These are phyloP conservation scores for Phalanger gymnotis DNA, from an alignment of 2,797 vertebrate genomes.

Conservation along the genomic window DNA sequence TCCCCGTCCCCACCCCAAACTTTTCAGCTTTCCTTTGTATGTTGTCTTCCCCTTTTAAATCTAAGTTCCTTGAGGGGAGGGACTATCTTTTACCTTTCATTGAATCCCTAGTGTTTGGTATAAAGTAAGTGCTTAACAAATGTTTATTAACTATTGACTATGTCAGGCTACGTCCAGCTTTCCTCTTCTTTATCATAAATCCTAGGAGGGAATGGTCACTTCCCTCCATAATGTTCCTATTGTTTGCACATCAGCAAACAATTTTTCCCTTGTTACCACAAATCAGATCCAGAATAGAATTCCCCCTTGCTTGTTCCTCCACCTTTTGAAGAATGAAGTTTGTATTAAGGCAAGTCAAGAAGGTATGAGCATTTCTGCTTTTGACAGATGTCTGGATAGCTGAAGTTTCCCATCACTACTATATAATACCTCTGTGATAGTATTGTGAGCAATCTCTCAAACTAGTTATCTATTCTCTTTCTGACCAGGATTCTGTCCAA, in stretches of 20 bases:
- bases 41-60: neutral
- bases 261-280: neutral
- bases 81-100: neutral
- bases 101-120: neutral
- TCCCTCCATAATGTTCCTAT: neutral
- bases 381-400: neutral
- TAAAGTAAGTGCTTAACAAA: neutral
- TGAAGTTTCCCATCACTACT: neutral
- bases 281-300: neutral
- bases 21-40: neutral
- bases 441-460: neutral
- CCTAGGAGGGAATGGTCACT: neutral
- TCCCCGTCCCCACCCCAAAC: fast-evolving
- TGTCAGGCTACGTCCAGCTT: neutral
- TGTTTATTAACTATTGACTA: neutral
- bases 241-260: neutral
- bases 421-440: neutral
- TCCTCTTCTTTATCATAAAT: neutral
- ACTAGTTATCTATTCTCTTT: neutral
- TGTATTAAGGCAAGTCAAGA: neutral
- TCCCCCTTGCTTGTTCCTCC: neutral
- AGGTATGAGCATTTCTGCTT: neutral
- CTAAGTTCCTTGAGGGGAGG: neutral
- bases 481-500: neutral
- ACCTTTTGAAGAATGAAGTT: no score